These are phyloP conservation scores for Neodon shergylaensis DNA, from an alignment of 2,113 vertebrate genomes.

Conservation along the genomic window DNA sequence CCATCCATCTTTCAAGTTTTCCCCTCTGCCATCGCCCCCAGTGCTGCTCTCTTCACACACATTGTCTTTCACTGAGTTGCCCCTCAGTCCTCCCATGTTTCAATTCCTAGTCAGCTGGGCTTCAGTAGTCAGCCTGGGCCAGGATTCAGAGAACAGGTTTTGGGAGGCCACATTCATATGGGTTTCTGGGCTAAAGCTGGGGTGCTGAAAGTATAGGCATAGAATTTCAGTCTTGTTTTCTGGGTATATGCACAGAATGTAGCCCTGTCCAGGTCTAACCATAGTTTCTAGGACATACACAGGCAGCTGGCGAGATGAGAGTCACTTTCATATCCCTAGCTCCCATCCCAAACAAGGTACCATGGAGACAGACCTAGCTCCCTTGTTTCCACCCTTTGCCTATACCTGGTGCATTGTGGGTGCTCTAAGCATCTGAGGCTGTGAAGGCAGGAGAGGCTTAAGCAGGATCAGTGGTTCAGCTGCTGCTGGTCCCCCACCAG, in stretches of 20 bases:
- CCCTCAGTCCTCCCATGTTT: not conserved
- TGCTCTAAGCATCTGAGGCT: fast-evolving
- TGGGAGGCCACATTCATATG: too few species aligned
- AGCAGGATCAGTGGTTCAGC: fast-evolving
- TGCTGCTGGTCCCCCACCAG: fast-evolving
- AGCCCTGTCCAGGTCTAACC: fast-evolving
- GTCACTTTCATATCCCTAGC: fast-evolving
- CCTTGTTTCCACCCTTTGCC: not conserved
- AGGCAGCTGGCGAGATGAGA: fast-evolving
- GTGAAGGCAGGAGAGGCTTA: not conserved
- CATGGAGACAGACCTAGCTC: fast-evolving
- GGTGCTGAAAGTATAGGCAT: fast-evolving
- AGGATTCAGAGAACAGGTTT: too few species aligned
- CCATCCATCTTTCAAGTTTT: not conserved
- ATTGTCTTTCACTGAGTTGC: not conserved
- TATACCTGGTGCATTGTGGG: not conserved
- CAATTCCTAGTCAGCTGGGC: fast-evolving
- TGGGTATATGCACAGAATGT: not conserved
- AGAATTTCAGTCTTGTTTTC: not conserved
- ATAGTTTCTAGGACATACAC: fast-evolving
- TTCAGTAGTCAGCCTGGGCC: not conserved
- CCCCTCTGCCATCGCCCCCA: not conserved
- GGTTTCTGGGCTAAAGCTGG: fast-evolving
- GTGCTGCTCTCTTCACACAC: not conserved
- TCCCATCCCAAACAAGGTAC: fast-evolving